Evolutionary conservation across 37 sponge, comb jelly and placozoan species (phyloP).

Genomic region (Aplysina aerophoba): DNA sequence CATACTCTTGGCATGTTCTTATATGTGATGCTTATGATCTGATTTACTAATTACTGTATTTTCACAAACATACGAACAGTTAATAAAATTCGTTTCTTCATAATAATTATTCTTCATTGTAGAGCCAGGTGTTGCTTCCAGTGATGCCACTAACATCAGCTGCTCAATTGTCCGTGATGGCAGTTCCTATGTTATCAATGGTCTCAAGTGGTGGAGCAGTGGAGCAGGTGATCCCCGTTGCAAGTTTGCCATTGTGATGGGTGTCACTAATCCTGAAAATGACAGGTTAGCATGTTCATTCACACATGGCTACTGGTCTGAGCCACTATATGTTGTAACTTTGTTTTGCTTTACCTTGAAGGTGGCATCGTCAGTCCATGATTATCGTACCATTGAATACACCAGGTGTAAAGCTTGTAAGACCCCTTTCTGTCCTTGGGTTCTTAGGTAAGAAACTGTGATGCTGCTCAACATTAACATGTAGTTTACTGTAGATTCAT

Average conservation of each 20-base stretch:
- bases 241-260: conserved; percentile 85
- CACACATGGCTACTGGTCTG: too few relatives aligned
- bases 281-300: background rate
- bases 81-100: background rate
- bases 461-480: background rate
- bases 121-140: conserved; percentile 83
- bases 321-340: too few relatives aligned
- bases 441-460: conserved; percentile 55
- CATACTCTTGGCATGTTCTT: background rate
- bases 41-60: background rate
- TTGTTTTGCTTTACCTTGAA: background rate
- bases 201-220: conserved; percentile 92
- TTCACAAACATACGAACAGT: background rate
- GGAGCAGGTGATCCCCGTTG: conserved; percentile 92
- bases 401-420: conserved; percentile 76
- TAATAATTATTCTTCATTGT: background rate
- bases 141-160: conserved; percentile 92
- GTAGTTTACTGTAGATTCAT: background rate
- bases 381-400: conserved; percentile 86
- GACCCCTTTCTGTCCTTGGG: conserved; percentile 89
- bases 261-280: conserved; percentile 60
- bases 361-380: conserved; percentile 75
- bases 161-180: conserved; percentile 66
- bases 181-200: conserved; percentile 79
- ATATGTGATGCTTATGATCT: background rate